phyloP scores from a whole-genome alignment of 1,140 invertebrate species.

The Drosophila arawakana region DNA sequence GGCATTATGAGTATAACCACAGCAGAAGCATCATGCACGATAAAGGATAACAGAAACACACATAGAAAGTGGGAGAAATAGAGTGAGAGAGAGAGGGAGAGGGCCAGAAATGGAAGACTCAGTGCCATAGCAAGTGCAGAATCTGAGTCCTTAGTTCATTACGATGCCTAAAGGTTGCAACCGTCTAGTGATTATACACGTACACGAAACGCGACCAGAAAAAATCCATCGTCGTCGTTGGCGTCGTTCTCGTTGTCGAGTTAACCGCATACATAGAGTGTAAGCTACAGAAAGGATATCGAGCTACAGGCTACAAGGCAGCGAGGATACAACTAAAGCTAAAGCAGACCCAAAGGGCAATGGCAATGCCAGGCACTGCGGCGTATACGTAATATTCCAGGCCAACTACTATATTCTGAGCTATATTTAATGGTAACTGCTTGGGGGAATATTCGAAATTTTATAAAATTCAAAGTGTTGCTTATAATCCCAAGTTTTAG shows the following conservation, averaged over 20 bases:
- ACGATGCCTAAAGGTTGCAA: slow-evolving; percentile 42
- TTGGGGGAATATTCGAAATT: slow-evolving; percentile 30
- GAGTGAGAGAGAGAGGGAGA: background rate
- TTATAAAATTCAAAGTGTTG: slow-evolving; percentile 23
- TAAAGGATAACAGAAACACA: slow-evolving; percentile 21
- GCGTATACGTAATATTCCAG: slow-evolving; percentile 8
- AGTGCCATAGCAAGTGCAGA: slow-evolving; percentile 1
- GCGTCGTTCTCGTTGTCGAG: slow-evolving; percentile 3
- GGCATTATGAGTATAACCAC: slow-evolving; percentile 34
- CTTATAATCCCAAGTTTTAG: background rate
- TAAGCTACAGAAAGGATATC: slow-evolving; percentile 36
- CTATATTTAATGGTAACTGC: slow-evolving; percentile 25
- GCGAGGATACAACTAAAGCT: background rate
- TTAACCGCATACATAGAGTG: slow-evolving; percentile 15
- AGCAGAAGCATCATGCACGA: slow-evolving; percentile 16
- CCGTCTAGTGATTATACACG: slow-evolving; percentile 46
- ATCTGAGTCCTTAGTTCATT: slow-evolving; percentile 39
- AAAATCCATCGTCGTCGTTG: slow-evolving; percentile 15
- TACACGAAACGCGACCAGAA: slow-evolving; percentile 28
- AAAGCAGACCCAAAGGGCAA: slow-evolving; percentile 25
- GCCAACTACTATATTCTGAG: slow-evolving; percentile 2
- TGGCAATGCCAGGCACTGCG: slow-evolving; percentile 18
- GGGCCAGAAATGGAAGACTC: background rate
- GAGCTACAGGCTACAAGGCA: slow-evolving; percentile 7
- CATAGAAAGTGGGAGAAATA: background rate